These are phyloP conservation scores for Trididemnum miniatum DNA, from an alignment of 23 tunicate species.

Conservation along the genomic window DNA sequence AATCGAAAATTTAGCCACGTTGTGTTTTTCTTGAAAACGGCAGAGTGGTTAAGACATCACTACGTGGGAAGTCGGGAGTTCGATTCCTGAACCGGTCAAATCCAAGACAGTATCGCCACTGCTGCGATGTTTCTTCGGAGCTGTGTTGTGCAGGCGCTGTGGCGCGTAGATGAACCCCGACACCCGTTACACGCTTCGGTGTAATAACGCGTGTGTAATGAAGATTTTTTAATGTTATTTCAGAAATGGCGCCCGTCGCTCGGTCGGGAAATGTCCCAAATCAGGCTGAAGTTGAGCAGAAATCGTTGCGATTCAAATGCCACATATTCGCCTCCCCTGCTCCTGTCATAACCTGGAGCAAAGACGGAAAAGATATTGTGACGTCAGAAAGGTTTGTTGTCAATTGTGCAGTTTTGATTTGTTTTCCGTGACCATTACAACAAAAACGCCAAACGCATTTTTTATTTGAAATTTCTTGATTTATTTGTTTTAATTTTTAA, in stretches of 20 bases:
- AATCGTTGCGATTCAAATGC: slow-evolving; percentile 57
- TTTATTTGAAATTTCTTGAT: no score
- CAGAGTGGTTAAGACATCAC: neutral
- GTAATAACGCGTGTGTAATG: no score
- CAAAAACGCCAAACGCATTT: no score
- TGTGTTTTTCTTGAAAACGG: no score
- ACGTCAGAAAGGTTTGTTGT: neutral
- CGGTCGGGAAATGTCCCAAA: neutral
- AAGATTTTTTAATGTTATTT: no score
- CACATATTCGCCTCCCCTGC: slow-evolving; percentile 60
- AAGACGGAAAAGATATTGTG: neutral
- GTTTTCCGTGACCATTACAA: no score
- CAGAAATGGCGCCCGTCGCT: slow-evolving; percentile 58
- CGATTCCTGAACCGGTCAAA: neutral
- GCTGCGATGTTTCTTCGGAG: neutral
- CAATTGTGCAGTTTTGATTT: no score
- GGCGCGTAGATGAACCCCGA: neutral
- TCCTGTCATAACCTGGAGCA: slow-evolving; percentile 40
- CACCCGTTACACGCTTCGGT: no score
- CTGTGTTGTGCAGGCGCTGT: neutral
- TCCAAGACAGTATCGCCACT: neutral
- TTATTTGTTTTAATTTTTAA: no score
- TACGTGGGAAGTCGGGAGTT: neutral
- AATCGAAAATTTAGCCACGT: no score
- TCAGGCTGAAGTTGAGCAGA: slow-evolving; percentile 53